Base-by-base conservation (phyloP, 2,888 invertebrate genomes). In the Diarsia brunnea region DNA sequence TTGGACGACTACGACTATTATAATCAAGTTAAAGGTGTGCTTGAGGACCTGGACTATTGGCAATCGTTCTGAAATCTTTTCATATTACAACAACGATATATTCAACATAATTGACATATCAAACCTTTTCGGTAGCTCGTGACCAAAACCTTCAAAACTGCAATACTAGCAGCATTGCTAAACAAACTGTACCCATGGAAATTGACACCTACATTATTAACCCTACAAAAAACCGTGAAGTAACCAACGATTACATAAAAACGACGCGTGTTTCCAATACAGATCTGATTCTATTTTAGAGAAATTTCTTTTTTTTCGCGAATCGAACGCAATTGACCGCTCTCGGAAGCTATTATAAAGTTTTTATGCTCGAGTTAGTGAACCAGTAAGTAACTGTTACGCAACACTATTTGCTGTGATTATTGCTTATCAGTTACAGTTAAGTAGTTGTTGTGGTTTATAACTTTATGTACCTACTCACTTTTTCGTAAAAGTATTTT, bases 361-460 rank as follows among this genome's bases (percentile, higher is more conserved):
- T 87, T 87, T 88, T 88, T 88, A 65, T 84, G 55, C 45, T 61
- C n/a, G 60, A 85, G 43, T 65, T 64, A 79, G 58, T 88, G 88
- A 89, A 87, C 88, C 82, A 78, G 72, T 76, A 14, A 69, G 60
- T 55, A 53, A 70, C n/a, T 64, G 60, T 86, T 88, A 31, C 84
- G 69, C 69, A 80, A 82, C 11, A 51, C 7, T 66, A 14, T 67
- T 66, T 66, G 58, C 63, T 64, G 63, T 53, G 14, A 49, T 78
- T 74, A 74, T 69, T 71, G 49, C 55, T 55, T 69, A 63, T 69
- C n/a, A 60, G 21, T 66, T 55, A 45, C 21, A 21, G 4, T 58
- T 47, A 19, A 55, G 24, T 64, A 47, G 63, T n/a, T 63, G 16
- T 58, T 58, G 3, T 16, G 58, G 3, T 58, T 12, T 8, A 10